Evolutionary conservation across 2,113 vertebrate species (phyloP), one percentile per base, ranked within the genome.

Genomic region (Zosterops japonicus): DNA sequence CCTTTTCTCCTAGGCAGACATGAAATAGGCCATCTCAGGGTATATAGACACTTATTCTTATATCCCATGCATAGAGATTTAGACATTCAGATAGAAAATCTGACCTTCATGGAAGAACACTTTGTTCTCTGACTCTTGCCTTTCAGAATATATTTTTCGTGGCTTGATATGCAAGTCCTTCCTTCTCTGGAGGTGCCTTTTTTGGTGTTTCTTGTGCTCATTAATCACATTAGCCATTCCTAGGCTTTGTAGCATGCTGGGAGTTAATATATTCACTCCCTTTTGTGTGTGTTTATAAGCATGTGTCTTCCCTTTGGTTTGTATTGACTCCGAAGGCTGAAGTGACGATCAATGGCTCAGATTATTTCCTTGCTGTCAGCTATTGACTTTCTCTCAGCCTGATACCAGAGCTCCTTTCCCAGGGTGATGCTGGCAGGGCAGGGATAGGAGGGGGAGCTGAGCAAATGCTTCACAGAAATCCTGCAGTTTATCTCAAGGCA

Each of bases 301-400:
- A 6, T 85, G 74, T 61, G 61, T 97, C 95, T 98, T 96, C 83
- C 84, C 95, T 95, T 90, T 95, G 94, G 95, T 97, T 97, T 96
- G 91, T 96, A 96, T 96, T 95, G 95, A 95, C 97, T 96, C 97
- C 97, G 76, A 92, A 96, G 94, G 83, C 96, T 96, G 95, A 97
- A 94, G 97, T 95, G 92, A 63, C 92, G 96, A 98, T 98, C 98
- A 98, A 97, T 98, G 97, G 83, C 96, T 96, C 74, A 91, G 96
- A 98, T 98, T 97, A 97, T 98, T 98, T 97, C 95, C 97, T 96
- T 96, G 95, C 98, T 97, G 97, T 98, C 97, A 97, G 97, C 96
- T 98, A 98, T 98, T 94, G 97, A 96, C 98, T 98, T 98, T 98
- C 97, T 91, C 94, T 97, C 87, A 41, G 67, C 70, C 94, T 96